These are phyloP conservation scores for Nasonia vitripennis DNA, from an alignment of 1,140 invertebrate genomes.

Conservation along the genomic window DNA sequence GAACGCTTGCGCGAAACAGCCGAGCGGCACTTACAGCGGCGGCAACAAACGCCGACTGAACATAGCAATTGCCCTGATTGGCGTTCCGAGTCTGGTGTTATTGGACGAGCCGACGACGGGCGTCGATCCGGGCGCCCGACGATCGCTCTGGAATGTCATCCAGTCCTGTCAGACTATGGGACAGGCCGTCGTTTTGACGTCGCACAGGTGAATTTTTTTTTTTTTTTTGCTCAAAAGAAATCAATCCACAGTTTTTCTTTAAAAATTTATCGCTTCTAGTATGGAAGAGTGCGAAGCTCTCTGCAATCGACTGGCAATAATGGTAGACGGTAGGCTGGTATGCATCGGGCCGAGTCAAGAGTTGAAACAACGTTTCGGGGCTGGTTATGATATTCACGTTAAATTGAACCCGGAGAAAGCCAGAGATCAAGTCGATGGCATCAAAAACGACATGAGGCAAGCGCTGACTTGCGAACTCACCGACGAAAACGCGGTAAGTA, in stretches of 20 bases:
- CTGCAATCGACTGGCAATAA: slow-evolving; percentile 89
- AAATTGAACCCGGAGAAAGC: slow-evolving; percentile 65
- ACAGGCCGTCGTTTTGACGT: slow-evolving; percentile 85
- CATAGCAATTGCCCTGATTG: slow-evolving; percentile 92
- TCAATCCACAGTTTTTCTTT: background rate
- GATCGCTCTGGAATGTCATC: slow-evolving; percentile 86
- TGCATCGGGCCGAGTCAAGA: slow-evolving; percentile 84
- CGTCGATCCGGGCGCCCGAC: slow-evolving; percentile 89
- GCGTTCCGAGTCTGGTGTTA: slow-evolving; percentile 83
- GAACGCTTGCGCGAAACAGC: slow-evolving; percentile 59
- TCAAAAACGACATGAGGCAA: slow-evolving; percentile 64
- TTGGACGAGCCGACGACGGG: slow-evolving; percentile 86
- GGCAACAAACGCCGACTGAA: slow-evolving; percentile 96
- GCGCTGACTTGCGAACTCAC: slow-evolving; percentile 64
- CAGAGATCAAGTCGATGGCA: slow-evolving; percentile 56
- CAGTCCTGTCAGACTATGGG: slow-evolving; percentile 78
- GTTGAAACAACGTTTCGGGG: slow-evolving; percentile 78
- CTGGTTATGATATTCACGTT: slow-evolving; percentile 74
- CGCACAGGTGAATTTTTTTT: slow-evolving; percentile 78
- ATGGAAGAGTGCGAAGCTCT: slow-evolving; percentile 96
- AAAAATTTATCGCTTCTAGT: slow-evolving; percentile 68
- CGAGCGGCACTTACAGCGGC: slow-evolving; percentile 80
- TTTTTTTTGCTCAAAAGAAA: background rate
- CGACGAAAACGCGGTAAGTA: slow-evolving; percentile 68
- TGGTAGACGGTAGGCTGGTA: slow-evolving; percentile 89